Evolutionary conservation across 2,888 invertebrate species (phyloP).

Genomic region (Callyntrura guangdongensis): DNA sequence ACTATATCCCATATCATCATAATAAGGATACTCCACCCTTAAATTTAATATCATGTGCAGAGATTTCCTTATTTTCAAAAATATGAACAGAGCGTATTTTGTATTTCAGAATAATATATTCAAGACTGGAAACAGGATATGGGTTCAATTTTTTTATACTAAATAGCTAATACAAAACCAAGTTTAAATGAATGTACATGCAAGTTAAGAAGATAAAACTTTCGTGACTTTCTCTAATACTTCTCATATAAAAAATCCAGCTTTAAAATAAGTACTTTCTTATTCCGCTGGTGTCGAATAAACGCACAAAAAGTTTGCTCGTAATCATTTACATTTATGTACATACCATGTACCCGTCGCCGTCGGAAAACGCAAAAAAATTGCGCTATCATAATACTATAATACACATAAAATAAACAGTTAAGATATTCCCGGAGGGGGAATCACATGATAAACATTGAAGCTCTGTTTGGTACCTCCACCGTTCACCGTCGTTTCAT

Average conservation of each 20-base stretch:
- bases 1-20: background rate
- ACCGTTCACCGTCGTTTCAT: conserved; percentile 35
- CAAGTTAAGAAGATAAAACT: background rate
- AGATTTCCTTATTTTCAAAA: background rate
- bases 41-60: background rate
- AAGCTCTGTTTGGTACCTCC: conserved; percentile 13
- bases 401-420: conserved; percentile 62
- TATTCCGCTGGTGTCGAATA: conserved; percentile 12
- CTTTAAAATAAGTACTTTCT: background rate
- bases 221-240: background rate
- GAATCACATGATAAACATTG: conserved; percentile 61
- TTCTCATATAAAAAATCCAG: background rate
- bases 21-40: background rate
- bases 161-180: background rate
- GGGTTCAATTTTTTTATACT: too few relatives aligned
- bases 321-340: conserved; percentile 55
- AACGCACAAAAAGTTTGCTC: conserved; percentile 66
- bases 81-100: background rate
- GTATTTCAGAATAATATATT: background rate
- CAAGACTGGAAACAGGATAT: too few relatives aligned
- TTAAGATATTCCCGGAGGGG: conserved; percentile 49
- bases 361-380: conserved; percentile 14
- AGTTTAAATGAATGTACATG: background rate
- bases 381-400: conserved; percentile 47
- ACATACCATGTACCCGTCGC: background rate